A percentile compares a stretch with the other conserved stretches of the same genome.
Evolutionary conservation across 2,797 vertebrate genomes (phyloP).

Genomic region (Phoeniculus purpureus): DNA sequence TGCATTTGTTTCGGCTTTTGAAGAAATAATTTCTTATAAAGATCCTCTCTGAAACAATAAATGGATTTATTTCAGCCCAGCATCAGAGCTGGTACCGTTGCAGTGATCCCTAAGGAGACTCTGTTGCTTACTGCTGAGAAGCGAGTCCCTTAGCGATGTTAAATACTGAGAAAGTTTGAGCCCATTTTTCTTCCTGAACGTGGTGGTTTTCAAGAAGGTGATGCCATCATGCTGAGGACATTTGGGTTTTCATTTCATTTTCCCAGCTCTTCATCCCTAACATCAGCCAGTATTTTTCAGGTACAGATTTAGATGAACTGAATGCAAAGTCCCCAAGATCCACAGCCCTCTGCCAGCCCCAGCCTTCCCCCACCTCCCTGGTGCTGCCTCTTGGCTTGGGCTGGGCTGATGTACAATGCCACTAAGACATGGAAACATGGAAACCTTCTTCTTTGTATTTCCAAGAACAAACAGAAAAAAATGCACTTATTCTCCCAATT

Average conservation of each 20-base stretch:
- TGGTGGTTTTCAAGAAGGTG: background rate
- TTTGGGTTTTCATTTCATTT: background rate
- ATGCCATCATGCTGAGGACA: background rate
- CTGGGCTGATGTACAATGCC: background rate
- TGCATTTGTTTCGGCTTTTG: background rate
- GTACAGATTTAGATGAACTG: background rate
- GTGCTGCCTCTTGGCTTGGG: background rate
- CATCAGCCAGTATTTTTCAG: background rate
- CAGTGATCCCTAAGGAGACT: background rate
- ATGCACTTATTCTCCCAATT: background rate
- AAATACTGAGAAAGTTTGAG: background rate
- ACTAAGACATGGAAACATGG: fast-evolving
- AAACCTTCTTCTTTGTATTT: background rate
- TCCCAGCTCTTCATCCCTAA: background rate
- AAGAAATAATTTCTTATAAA: background rate
- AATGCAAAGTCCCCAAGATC: background rate
- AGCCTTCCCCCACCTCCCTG: background rate
- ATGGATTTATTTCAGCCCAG: background rate
- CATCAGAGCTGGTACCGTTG: background rate
- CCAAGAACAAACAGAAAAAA: background rate
- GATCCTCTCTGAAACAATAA: background rate
- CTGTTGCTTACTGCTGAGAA: background rate
- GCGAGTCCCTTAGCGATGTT: background rate
- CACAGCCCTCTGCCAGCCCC: background rate
- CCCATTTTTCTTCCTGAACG: background rate